Evolutionary conservation across 2,113 vertebrate genomes (phyloP), one percentile per base, ranked within the genome.

Genomic region (Halcyon malimbica): DNA sequence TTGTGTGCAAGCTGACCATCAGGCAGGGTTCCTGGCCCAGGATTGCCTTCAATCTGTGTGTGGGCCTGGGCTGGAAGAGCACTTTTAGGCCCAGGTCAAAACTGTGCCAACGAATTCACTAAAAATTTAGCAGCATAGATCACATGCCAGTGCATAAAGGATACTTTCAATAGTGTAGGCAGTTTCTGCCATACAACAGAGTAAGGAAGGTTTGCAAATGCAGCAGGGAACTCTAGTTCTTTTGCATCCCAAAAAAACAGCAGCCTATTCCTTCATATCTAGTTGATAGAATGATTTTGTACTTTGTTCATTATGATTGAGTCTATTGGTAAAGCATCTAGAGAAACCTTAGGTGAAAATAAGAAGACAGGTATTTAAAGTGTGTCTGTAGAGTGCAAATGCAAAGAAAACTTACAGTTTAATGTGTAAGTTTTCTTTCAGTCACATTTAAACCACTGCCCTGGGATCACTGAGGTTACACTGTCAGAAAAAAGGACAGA

Each of bases 1-100:
- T 5, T 60, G 29, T 33, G 26, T 42, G 29, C 78, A 79, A 87
- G 29, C 35, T 10, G 10, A 46, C 12, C 0, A 0, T 50, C 18
- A 35, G 53, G 29, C 41, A n/a, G 44, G 26, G 13, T 6, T 73
- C 33, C 77, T 84, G 46, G 28, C 60, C 37, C 37, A 68, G 25
- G 11, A 11, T 59, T 9, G 63, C 25, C 11, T 65, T 69, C 53
- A 31, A 0, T 44, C 67, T 25, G 15, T 44, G 25, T 4, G 1
- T 37, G 39, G 16, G 6, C 42, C n/a, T 63, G 28, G 31, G 16
- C 39, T 67, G 9, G 19, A 9, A 62, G 7, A 67, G 16, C 16
- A 24, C 6, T 37, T 83, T 82, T 76, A 79, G 48, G 57, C 17
- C 39, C 29, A 51, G 11, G 13, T 82, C 17, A 93, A 53, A 59